These are phyloP conservation scores for Tipula unca DNA, from an alignment of 2,888 invertebrate genomes.

Conservation along the genomic window DNA sequence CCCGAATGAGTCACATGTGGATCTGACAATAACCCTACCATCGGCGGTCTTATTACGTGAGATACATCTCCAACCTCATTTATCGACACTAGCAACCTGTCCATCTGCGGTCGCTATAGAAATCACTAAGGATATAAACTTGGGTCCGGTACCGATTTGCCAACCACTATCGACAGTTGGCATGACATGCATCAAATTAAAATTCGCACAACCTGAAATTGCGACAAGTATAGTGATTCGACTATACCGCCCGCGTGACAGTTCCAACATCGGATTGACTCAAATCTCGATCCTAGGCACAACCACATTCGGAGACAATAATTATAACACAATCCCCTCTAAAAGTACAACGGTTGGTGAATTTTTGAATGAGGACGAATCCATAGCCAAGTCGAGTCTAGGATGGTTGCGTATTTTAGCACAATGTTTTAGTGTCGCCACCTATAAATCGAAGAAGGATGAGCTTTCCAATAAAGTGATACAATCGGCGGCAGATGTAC, in stretches of 20 bases:
- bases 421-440: slow-evolving; percentile 57
- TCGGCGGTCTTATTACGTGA: slow-evolving; percentile 82
- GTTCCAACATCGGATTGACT: slow-evolving; percentile 80
- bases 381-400: slow-evolving; percentile 51
- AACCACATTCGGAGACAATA: slow-evolving; percentile 66
- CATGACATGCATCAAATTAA: slow-evolving; percentile 76
- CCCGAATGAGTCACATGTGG: slow-evolving; percentile 80
- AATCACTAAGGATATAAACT: slow-evolving; percentile 69
- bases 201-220: slow-evolving; percentile 74
- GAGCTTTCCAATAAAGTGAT: slow-evolving; percentile 43
- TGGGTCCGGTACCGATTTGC: slow-evolving; percentile 70
- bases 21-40: slow-evolving; percentile 76
- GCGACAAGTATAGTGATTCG: slow-evolving; percentile 70
- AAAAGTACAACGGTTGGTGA: slow-evolving; percentile 23
- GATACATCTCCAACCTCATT: slow-evolving; percentile 78
- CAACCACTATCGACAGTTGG: slow-evolving; percentile 82
- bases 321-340: slow-evolving; percentile 21
- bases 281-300: slow-evolving; percentile 79
- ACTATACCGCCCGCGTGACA: slow-evolving; percentile 67
- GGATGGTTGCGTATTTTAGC: slow-evolving; percentile 79
- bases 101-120: slow-evolving; percentile 85
- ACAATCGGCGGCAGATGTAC: slow-evolving; percentile 55
- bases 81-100: slow-evolving; percentile 75
- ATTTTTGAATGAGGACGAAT: slow-evolving; percentile 35
- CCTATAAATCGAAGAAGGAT: slow-evolving; percentile 35